Base-by-base conservation (phyloP, 2,888 invertebrate species). In the Hyalella azteca region DNA sequence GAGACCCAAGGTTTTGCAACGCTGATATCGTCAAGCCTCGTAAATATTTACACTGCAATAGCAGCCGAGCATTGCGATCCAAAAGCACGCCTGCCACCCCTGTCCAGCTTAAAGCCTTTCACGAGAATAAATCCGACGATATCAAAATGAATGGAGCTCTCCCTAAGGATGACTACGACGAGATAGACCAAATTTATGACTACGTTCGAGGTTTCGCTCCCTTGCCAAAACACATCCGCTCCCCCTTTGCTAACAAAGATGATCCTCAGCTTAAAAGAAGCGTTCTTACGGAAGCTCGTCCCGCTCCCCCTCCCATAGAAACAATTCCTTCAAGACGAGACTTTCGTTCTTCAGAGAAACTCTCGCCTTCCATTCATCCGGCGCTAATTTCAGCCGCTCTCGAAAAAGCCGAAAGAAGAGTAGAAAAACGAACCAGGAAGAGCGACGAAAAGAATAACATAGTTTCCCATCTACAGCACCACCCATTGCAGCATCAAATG, bases 151-250 rank as follows among this genome's bases (percentile, higher is more conserved):
- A 77, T 59, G 78, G 76, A 2, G 77, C 73, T 32, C 76, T 76
- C 36, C 77, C 50, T 11, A 81, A 81, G 39, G 94, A 95, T 87
- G 95, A 96, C 86, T 96, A 97, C 88, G 95, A 96, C 86, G 96
- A 97, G 89, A 96, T 97, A 86, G 97, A 97, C 90, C 95, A 97
- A 89, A 95, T 97, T 85, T 97, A 97, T 88, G 96, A 96, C 87
- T 97, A 97, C 88, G 96, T 97, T 0, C 91, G 97, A 84, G 96
- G 97, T 0, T 93, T 97, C 86, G 96, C 96, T 77, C 95, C 95
- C 1, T 90, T 95, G 40, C 95, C 96, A 5, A 94, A 95, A 88
- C 93, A 92, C 86, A 91, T 93, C 75, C 73, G 78, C 45, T 79
- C 80, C 13, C 79, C 78, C 11, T 81, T 80, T 73, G 78, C 81